Evolutionary conservation across 2,888 invertebrate genomes (phyloP).

Genomic region (Xylophagus ater): DNA sequence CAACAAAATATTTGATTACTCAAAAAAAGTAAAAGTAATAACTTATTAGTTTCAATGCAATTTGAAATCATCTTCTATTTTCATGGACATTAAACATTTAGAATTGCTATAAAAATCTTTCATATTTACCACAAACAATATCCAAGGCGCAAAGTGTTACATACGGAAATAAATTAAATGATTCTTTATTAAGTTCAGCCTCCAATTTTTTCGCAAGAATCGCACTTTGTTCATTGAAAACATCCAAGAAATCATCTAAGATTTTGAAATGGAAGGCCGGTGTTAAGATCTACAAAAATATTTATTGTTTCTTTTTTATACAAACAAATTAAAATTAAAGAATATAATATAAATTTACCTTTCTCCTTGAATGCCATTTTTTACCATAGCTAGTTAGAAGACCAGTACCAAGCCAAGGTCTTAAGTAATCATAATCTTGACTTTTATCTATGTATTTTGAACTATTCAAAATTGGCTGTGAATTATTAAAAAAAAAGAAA

Average conservation of each 20-base stretch:
- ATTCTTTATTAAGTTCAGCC: constrained; percentile 31
- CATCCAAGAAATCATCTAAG: constrained; percentile 52
- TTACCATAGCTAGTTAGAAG: constrained; percentile 44
- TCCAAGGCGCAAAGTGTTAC: constrained; percentile 52
- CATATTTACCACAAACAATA: constrained; percentile 50
- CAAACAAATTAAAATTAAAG: constrained; percentile 2
- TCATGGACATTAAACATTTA: no score
- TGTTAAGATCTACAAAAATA: constrained; percentile 42
- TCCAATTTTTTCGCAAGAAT: constrained; percentile 44
- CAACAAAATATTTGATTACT: no score
- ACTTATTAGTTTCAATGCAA: no score
- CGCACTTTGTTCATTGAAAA: constrained; percentile 51
- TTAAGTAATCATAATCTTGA: constrained; percentile 44
- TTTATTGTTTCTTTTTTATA: neutral
- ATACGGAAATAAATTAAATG: constrained; percentile 49
- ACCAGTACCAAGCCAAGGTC: constrained; percentile 49
- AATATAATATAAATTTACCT: constrained; percentile 28
- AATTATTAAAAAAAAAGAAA: no score
- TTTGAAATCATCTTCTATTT: no score
- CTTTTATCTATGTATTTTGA: constrained; percentile 49
- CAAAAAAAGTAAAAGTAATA: no score
- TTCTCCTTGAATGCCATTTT: constrained; percentile 52
- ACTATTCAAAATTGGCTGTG: constrained; percentile 46
- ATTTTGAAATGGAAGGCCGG: constrained; percentile 61
- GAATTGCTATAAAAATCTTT: no score